phyloP scores from a whole-genome alignment of 2,888 invertebrate species.

The Drosophila mettleri region DNA sequence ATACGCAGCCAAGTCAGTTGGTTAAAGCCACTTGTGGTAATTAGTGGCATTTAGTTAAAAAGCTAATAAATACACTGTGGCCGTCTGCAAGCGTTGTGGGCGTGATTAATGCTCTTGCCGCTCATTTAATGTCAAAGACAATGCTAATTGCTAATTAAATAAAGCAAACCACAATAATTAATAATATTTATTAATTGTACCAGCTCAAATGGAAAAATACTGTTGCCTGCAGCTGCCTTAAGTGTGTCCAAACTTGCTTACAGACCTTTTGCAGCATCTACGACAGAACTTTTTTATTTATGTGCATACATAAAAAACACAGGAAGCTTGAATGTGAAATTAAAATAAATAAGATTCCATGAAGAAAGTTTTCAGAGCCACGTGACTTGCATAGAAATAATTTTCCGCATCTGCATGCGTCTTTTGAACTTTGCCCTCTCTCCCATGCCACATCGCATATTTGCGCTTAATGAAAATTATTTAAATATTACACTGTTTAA shows the following conservation, averaged over 20 bases:
- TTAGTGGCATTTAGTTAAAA: slow-evolving; percentile 74
- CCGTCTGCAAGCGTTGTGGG: slow-evolving; percentile 28
- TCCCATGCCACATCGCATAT: slow-evolving; percentile 4
- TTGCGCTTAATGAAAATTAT: slow-evolving; percentile 47
- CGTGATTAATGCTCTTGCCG: slow-evolving; percentile 56
- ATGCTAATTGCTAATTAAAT: slow-evolving; percentile 58
- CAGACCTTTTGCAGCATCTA: neutral
- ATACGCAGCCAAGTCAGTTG: slow-evolving; percentile 14
- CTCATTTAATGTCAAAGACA: slow-evolving; percentile 43
- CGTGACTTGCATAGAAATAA: slow-evolving; percentile 51
- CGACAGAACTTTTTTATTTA: slow-evolving; percentile 15
- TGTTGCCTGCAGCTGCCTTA: neutral
- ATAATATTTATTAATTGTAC: slow-evolving; percentile 18
- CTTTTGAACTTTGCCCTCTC: slow-evolving; percentile 30
- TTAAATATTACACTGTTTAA: slow-evolving; percentile 32
- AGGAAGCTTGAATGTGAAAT: slow-evolving; percentile 26
- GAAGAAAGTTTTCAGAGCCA: slow-evolving; percentile 37
- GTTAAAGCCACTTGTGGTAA: slow-evolving; percentile 69
- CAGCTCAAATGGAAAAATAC: neutral
- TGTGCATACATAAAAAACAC: neutral
- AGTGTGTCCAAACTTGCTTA: neutral
- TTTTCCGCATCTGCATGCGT: slow-evolving; percentile 12
- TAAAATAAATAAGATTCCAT: slow-evolving; percentile 53
- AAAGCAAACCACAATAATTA: slow-evolving; percentile 7
- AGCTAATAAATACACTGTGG: slow-evolving; percentile 65